A percentile compares a stretch with the other conserved stretches of the same genome.
These are phyloP conservation scores for Calonectris borealis DNA, from an alignment of 2,113 vertebrate species.

Conservation along the genomic window DNA sequence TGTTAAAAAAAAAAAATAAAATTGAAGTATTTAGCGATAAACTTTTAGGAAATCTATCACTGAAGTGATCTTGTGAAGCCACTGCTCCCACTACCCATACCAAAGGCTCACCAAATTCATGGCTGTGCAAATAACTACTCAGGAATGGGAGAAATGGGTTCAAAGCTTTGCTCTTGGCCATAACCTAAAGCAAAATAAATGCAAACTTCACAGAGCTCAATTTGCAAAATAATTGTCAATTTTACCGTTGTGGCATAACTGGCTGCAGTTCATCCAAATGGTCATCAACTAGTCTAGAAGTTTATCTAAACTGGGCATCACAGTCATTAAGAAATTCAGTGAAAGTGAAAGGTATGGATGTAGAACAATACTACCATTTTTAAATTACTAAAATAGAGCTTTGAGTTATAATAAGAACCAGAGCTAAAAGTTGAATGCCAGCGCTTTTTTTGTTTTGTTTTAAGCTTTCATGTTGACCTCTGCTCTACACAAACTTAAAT, in stretches of 20 bases:
- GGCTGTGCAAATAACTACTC: neutral
- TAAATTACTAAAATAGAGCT: constrained; percentile 30
- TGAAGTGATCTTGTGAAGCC: neutral
- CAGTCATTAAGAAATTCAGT: neutral
- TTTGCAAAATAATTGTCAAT: neutral
- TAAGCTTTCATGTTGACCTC: constrained; percentile 83
- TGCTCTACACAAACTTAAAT: constrained; percentile 77
- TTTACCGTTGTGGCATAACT: neutral
- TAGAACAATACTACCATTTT: constrained; percentile 52
- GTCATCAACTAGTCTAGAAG: neutral
- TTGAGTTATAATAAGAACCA: constrained; percentile 73
- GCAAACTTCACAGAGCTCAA: neutral
- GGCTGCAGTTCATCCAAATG: neutral
- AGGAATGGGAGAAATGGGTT: neutral
- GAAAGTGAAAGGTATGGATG: constrained; percentile 4
- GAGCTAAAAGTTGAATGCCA: constrained; percentile 71
- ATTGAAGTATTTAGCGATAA: neutral
- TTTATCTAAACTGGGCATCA: constrained; percentile 5
- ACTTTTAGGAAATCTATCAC: neutral
- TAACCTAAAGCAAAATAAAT: neutral
- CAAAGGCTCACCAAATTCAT: neutral
- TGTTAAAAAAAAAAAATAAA: neutral
- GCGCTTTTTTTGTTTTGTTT: constrained; percentile 45
- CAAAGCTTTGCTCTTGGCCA: neutral
- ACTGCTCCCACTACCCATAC: neutral